Conservation (phyloP, 1,140 invertebrate species). For the Cardiocondyla obscurior region DNA sequence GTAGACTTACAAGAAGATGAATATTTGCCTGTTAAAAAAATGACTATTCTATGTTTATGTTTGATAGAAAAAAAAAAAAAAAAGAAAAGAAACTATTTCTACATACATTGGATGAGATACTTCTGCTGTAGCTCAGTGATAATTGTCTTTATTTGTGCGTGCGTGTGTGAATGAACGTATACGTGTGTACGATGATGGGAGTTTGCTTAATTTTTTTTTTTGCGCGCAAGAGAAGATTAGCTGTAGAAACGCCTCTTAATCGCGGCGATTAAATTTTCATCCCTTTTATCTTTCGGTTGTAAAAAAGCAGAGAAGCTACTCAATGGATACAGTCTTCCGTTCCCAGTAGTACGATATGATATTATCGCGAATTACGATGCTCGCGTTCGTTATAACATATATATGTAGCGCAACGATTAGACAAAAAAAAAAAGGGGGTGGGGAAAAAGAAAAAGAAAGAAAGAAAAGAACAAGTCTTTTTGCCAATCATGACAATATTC, state of each 20-base stretch:
- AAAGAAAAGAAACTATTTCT: conserved; percentile 79
- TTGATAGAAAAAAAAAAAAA: too few species aligned
- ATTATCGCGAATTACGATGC: not conserved
- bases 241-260: not conserved
- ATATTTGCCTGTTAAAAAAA: conserved; percentile 80
- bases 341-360: conserved; percentile 10
- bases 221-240: conserved; percentile 1
- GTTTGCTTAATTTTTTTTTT: conserved; percentile 37
- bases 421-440: conserved; percentile 28
- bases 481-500: conserved; percentile 77
- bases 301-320: not conserved
- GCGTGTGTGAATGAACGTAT: not conserved
- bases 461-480: too few species aligned
- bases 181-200: not conserved
- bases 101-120: conserved; percentile 73
- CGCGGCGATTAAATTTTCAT: not conserved
- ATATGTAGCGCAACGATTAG: not conserved
- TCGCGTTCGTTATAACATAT: conserved; percentile 9
- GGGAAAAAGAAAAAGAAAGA: too few species aligned
- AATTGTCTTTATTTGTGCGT: conserved; percentile 61
- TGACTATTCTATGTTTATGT: conserved; percentile 81
- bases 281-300: not conserved
- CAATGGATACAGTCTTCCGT: conserved; percentile 59
- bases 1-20: conserved; percentile 72
- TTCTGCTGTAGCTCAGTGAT: conserved; percentile 67